These are phyloP conservation scores for Spizella passerina DNA, from an alignment of 2,797 vertebrate genomes.

Conservation along the genomic window DNA sequence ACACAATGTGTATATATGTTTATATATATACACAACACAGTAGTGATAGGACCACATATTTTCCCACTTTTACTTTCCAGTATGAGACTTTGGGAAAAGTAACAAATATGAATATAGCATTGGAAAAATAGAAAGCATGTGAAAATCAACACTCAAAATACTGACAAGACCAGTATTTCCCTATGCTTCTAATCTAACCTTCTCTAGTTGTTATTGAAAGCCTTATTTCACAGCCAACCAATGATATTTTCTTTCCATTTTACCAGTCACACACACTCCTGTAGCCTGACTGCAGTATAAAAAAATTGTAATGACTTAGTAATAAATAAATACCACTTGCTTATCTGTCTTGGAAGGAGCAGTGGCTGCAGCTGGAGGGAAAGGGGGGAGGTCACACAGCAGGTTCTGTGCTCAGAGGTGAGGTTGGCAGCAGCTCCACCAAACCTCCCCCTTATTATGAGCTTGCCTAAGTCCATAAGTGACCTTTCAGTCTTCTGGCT, in stretches of 20 bases:
- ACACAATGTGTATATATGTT: not conserved
- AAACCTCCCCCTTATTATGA: not conserved
- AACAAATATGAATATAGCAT: not conserved
- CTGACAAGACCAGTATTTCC: not conserved
- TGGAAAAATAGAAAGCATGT: not conserved
- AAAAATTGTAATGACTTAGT: not conserved
- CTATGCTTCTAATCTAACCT: not conserved
- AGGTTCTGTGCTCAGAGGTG: not conserved
- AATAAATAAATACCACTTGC: not conserved
- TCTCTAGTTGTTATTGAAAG: not conserved
- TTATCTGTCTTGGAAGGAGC: not conserved
- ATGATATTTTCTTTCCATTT: not conserved
- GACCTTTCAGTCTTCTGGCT: not conserved
- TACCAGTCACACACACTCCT: not conserved
- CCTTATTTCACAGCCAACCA: not conserved
- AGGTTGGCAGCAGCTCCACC: not conserved
- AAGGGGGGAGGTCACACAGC: not conserved
- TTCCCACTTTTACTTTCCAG: not conserved
- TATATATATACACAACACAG: accelerated
- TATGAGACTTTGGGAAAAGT: not conserved
- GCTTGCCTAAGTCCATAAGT: not conserved
- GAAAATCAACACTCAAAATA: not conserved
- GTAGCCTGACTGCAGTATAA: not conserved
- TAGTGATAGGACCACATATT: not conserved
- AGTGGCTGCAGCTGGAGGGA: not conserved